A percentile compares a stretch with the other conserved stretches of the same genome.
phyloP scores from a whole-genome alignment of 2,113 vertebrate genomes.

The Vidua macroura region DNA sequence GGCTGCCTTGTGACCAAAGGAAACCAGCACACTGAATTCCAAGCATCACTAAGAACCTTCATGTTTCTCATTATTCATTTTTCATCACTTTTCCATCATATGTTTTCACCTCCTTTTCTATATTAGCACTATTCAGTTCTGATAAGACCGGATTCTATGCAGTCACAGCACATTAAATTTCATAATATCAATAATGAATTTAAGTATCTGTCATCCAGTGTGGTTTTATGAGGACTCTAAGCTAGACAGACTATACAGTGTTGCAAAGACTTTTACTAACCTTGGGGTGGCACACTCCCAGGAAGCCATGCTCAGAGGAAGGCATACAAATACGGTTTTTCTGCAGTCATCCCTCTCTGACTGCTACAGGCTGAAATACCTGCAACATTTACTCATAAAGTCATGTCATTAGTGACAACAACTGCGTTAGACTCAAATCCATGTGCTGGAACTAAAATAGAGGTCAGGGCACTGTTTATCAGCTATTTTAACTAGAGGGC shows the following conservation, averaged over 20 bases:
- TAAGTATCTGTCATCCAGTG: neutral
- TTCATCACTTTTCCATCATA: neutral
- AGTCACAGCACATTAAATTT: neutral
- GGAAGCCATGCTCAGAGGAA: neutral
- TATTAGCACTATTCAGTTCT: neutral
- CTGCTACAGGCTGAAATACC: neutral
- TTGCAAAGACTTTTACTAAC: neutral
- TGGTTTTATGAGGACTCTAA: neutral
- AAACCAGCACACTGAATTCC: neutral
- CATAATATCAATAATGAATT: neutral
- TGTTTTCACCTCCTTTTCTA: neutral
- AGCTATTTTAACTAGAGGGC: constrained; percentile 37
- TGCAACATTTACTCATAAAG: neutral
- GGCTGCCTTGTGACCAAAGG: neutral
- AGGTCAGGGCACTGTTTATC: neutral
- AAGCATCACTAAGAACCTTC: neutral
- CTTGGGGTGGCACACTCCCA: neutral
- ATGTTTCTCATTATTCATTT: neutral
- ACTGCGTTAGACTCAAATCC: neutral
- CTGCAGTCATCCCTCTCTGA: neutral
- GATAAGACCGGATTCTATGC: neutral
- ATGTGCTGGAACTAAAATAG: neutral
- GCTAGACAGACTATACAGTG: neutral
- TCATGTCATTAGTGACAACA: neutral
- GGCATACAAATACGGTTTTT: neutral